Evolutionary conservation across 2,888 invertebrate species (phyloP), one percentile per base, ranked within the genome.

Genomic region (Lycocerus yunnanus): DNA sequence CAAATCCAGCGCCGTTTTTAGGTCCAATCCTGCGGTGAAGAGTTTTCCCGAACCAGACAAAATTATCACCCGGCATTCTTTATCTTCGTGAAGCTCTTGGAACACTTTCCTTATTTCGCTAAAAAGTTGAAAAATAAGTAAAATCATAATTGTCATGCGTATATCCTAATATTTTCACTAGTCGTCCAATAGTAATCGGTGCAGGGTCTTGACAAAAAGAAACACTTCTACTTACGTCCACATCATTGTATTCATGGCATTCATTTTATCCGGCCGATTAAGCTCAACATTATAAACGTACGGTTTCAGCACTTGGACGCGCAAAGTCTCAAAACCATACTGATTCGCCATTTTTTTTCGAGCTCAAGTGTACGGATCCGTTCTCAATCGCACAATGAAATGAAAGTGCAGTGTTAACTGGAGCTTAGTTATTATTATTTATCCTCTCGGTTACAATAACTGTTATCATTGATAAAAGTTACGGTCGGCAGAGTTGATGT

Each of bases 171-270:
- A n/a, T n/a, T n/a, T n/a, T n/a, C n/a, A n/a, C n/a, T n/a, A n/a
- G n/a, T n/a, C n/a, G n/a, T n/a, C n/a, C n/a, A n/a, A n/a, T n/a
- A n/a, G n/a, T n/a, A n/a, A n/a, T n/a, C n/a, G n/a, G n/a, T n/a
- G n/a, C n/a, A n/a, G n/a, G n/a, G n/a, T n/a, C n/a, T n/a, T n/a
- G n/a, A n/a, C n/a, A n/a, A n/a, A n/a, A n/a, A n/a, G n/a, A n/a
- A n/a, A n/a, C n/a, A n/a, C n/a, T n/a, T n/a, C n/a, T n/a, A 89
- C 91, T 90, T 90, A 97, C 97, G 88, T 84, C 96, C 97, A 98
- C 92, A 97, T 93, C 58, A 88, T 87, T 76, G 88, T 85, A 83
- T 92, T 96, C 83, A 99, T 90, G 0, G 98, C 93, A 88, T 99
- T 99, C 0, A 93, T 86, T 85, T 95, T 94, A 14, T 95, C 91